A percentile compares a stretch with the other conserved stretches of the same genome.
Conservation (phyloP, 2,113 vertebrate species). For the Lonchura striata region DNA sequence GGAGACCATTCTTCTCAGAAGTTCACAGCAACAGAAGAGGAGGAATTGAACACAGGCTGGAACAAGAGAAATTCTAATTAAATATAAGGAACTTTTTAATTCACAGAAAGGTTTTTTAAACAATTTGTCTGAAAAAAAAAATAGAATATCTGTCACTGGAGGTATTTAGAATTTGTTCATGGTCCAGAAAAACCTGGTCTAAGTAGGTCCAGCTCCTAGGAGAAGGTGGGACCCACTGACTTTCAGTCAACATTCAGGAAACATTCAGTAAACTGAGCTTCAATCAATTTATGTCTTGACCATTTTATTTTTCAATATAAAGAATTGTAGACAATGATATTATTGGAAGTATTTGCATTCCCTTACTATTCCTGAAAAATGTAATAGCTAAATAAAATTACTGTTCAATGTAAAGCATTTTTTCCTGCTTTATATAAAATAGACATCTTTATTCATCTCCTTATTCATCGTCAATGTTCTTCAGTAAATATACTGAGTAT, state of each 20-base stretch:
- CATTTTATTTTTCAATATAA: background rate
- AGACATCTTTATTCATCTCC: background rate
- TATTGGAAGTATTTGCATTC: background rate
- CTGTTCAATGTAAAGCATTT: background rate
- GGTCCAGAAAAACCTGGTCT: background rate
- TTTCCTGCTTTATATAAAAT: background rate
- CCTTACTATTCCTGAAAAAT: background rate
- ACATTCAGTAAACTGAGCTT: background rate
- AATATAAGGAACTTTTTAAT: background rate
- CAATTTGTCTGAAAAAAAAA: background rate
- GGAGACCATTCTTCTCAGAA: background rate
- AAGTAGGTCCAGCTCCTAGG: background rate
- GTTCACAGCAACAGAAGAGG: background rate
- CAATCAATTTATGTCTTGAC: background rate
- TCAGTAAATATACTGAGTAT: background rate
- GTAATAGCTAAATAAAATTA: background rate
- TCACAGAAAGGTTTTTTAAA: background rate
- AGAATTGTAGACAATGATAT: background rate
- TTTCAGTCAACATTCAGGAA: background rate
- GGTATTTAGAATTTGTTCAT: background rate
- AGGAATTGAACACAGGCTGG: background rate
- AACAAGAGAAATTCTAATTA: background rate
- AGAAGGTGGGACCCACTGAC: fast-evolving
- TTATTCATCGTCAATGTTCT: background rate
- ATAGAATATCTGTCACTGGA: background rate